Percentiles rank a stretch among this genome's conserved stretches.
Evolutionary conservation across 2,888 invertebrate genomes (phyloP).

Genomic region (Diploptera punctata): DNA sequence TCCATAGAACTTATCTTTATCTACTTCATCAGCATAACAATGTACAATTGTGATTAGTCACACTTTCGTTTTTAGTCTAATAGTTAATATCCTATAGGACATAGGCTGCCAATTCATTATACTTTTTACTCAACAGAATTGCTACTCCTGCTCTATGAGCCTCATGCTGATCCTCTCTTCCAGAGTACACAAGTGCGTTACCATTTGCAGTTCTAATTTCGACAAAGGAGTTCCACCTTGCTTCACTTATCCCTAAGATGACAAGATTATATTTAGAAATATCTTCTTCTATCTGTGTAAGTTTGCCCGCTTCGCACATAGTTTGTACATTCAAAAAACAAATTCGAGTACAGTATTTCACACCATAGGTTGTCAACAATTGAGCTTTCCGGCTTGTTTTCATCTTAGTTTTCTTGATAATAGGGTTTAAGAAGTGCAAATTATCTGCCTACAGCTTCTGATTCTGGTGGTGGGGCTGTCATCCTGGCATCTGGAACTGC

Average conservation of each 20-base stretch:
- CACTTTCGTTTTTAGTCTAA: not conserved
- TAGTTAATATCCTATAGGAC: not conserved
- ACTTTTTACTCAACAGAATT: not conserved
- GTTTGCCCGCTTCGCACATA: not conserved
- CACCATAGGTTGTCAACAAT: not conserved
- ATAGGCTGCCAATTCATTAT: not conserved
- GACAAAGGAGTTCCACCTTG: not conserved
- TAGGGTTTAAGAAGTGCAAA: not conserved
- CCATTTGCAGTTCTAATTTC: not conserved
- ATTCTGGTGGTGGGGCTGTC: not conserved
- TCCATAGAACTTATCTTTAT: not conserved
- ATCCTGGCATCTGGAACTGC: not conserved
- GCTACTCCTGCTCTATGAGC: not conserved
- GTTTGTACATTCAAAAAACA: not conserved
- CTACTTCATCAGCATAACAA: not conserved
- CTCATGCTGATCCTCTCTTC: not conserved
- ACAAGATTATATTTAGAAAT: not conserved
- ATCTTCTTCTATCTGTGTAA: not conserved
- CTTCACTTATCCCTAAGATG: not conserved
- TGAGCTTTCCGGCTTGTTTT: not conserved
- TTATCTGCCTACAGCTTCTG: not conserved
- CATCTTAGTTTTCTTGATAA: not conserved
- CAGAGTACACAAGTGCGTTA: not conserved
- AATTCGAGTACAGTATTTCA: not conserved
- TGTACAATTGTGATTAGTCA: not conserved